Percentiles rank a stretch among this genome's conserved stretches.
Conservation (phyloP, 2,797 vertebrate species). For the Lepilemur septentrionalis region DNA sequence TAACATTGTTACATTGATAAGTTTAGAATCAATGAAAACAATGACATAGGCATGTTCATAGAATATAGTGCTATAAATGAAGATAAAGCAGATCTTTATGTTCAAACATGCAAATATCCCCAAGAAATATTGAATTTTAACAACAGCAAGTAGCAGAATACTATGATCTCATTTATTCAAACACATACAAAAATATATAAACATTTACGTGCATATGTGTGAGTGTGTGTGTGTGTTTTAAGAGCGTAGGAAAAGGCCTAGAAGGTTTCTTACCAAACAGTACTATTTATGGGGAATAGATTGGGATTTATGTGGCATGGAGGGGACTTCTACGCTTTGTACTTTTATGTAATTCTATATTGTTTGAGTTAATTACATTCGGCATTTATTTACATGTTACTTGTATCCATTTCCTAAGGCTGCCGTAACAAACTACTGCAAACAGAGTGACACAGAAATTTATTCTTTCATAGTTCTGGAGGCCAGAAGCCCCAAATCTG, state of each 20-base stretch:
- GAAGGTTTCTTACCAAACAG: background rate
- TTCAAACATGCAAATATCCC: background rate
- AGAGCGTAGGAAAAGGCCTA: background rate
- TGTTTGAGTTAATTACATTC: constrained; percentile 4
- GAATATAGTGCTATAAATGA: background rate
- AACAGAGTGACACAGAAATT: background rate
- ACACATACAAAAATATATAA: background rate
- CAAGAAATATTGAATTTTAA: background rate
- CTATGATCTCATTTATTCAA: background rate
- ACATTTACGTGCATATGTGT: background rate
- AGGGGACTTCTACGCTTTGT: background rate
- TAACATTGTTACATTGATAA: background rate
- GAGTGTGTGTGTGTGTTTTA: background rate
- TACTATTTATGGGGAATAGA: background rate
- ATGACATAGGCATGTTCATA: background rate
- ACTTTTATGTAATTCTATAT: background rate
- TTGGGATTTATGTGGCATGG: background rate
- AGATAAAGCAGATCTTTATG: background rate
- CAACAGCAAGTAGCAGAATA: background rate
- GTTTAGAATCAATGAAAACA: background rate
- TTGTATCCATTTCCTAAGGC: constrained; percentile 21
- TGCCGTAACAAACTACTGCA: background rate
- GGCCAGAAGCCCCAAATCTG: background rate
- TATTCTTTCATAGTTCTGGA: background rate
- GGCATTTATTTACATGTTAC: background rate